Conservation (phyloP, 2,797 vertebrate species). For the Lagodon rhomboides region DNA sequence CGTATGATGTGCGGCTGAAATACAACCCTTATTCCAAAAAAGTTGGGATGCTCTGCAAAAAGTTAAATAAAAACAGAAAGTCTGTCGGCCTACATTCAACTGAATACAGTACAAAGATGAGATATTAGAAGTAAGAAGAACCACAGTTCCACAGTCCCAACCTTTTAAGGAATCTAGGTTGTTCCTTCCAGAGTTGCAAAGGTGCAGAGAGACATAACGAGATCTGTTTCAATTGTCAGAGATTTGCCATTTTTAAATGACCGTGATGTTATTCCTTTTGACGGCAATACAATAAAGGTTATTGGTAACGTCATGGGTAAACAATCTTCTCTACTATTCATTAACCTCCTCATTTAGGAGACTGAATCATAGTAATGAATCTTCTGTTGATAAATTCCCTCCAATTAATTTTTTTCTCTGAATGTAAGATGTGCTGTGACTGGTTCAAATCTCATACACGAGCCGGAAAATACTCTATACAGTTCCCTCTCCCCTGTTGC, state of each 20-base stretch:
- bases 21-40: no score
- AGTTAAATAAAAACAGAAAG: no score
- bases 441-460: neutral
- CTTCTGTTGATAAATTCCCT: neutral
- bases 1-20: no score
- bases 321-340: neutral
- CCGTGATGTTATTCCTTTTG: neutral
- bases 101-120: no score
- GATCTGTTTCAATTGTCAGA: neutral
- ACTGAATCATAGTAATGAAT: neutral
- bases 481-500: constrained; percentile 15
- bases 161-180: no score
- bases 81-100: no score
- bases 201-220: neutral
- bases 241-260: neutral
- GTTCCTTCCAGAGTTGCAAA: neutral
- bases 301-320: neutral
- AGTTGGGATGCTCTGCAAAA: no score
- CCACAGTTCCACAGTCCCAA: no score
- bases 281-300: no score
- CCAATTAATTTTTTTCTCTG: neutral
- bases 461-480: neutral
- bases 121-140: no score
- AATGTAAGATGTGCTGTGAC: neutral
- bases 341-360: neutral